Conservation (phyloP, 2,888 invertebrate species). For the Fragum whitleyi region DNA sequence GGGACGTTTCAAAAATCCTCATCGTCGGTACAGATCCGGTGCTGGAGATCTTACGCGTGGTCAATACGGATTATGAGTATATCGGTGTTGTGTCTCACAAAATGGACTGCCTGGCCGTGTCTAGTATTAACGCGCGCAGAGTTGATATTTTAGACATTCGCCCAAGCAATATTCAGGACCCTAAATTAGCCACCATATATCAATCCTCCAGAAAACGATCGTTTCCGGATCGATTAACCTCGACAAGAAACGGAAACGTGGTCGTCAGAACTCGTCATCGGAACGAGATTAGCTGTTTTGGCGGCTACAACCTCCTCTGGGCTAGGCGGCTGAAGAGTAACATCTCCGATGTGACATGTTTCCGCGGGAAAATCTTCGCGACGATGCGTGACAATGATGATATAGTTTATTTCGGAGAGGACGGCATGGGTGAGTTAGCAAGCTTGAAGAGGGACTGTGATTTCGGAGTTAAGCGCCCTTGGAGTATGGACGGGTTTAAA, state of each 20-base stretch:
- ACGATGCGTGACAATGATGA: conserved; percentile 50
- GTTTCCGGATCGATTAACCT: conserved; percentile 56
- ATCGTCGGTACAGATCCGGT: conserved; percentile 54
- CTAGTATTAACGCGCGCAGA: conserved; percentile 47
- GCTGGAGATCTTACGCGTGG: conserved; percentile 26
- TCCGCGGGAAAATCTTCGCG: conserved; percentile 54
- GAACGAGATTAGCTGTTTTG: conserved; percentile 54
- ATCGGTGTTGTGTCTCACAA: conserved; percentile 55
- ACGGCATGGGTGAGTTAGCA: conserved; percentile 45
- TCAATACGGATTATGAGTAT: conserved; percentile 56
- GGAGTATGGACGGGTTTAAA: conserved; percentile 61
- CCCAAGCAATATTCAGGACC: neutral
- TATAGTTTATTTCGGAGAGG: conserved; percentile 53
- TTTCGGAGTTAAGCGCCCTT: conserved; percentile 33
- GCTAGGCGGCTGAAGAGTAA: conserved; percentile 48
- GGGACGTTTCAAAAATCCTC: conserved; percentile 55
- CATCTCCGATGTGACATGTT: conserved; percentile 50
- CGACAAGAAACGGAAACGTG: conserved; percentile 42
- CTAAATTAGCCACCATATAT: conserved; percentile 46
- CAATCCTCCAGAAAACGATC: conserved; percentile 51
- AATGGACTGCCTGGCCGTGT: conserved; percentile 38
- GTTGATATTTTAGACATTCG: conserved; percentile 51
- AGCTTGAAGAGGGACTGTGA: conserved; percentile 16
- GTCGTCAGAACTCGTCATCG: conserved; percentile 48
- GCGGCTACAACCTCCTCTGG: conserved; percentile 41